Conservation (phyloP, 2,888 invertebrate genomes). For the Andricus quercusramuli region DNA sequence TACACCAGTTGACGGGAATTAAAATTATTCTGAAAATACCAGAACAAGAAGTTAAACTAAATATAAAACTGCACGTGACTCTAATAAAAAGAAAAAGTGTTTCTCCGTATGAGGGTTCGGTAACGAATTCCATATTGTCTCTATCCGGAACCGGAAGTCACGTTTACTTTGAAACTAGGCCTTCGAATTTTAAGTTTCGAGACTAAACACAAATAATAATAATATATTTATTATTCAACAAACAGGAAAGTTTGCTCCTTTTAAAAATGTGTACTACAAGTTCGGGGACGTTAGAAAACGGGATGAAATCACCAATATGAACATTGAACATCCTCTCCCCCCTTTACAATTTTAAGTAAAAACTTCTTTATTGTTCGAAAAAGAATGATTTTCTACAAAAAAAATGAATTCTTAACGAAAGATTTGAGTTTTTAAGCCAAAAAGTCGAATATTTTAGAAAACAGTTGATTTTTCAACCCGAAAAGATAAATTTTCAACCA, state of each 20-base stretch:
- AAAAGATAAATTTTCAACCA: no score
- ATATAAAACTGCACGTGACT: not conserved
- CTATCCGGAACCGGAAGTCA: slow-evolving; percentile 24
- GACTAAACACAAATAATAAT: not conserved
- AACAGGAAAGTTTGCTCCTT: not conserved
- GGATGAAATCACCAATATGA: no score
- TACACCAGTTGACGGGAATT: not conserved
- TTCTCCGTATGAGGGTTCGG: not conserved
- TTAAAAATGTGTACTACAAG: not conserved
- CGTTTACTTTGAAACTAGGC: slow-evolving; percentile 20
- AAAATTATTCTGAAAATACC: not conserved
- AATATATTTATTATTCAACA: not conserved
- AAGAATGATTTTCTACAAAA: no score
- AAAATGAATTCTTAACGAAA: no score
- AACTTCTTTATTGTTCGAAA: no score
- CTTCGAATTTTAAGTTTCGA: slow-evolving; percentile 3
- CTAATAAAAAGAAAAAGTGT: slow-evolving; percentile 16
- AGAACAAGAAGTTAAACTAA: not conserved
- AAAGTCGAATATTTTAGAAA: no score
- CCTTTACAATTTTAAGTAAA: no score
- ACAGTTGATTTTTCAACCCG: no score
- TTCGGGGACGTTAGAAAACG: no score
- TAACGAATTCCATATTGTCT: slow-evolving; percentile 17
- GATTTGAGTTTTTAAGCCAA: no score
- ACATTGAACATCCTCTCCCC: no score